These are phyloP conservation scores for Drosophila neonasuta DNA, from an alignment of 2,888 invertebrate genomes.

Conservation along the genomic window DNA sequence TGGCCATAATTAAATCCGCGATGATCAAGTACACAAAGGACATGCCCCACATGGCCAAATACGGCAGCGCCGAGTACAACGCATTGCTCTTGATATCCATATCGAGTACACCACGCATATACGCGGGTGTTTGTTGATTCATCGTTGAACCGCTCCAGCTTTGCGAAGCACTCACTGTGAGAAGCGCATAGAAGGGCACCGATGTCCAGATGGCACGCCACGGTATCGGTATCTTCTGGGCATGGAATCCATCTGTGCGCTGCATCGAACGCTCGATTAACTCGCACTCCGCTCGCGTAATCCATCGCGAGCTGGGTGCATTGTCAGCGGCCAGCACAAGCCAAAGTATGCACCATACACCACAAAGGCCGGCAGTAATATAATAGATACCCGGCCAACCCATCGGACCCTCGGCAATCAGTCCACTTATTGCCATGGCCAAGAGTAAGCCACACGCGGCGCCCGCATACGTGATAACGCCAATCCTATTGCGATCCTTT, in stretches of 20 bases:
- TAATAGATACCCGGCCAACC: conserved; percentile 88
- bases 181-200: conserved; percentile 84
- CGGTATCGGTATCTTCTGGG: conserved; percentile 83
- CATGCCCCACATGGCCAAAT: conserved; percentile 83
- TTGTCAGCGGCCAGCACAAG: conserved; percentile 84
- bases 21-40: conserved; percentile 82
- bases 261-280: conserved; percentile 73
- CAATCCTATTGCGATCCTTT: conserved; percentile 85
- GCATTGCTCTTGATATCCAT: conserved; percentile 85
- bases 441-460: conserved; percentile 86
- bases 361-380: conserved; percentile 83
- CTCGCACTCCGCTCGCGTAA: conserved; percentile 83
- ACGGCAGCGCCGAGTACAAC: conserved; percentile 83
- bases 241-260: conserved; percentile 55
- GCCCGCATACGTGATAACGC: conserved; percentile 84
- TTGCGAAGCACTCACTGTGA: conserved; percentile 84
- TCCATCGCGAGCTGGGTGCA: conserved; percentile 84
- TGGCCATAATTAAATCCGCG: conserved; percentile 75
- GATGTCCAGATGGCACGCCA: conserved; percentile 86
- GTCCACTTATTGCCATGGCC: conserved; percentile 85
- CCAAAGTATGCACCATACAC: conserved; percentile 84
- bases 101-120: conserved; percentile 85
- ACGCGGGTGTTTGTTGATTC: conserved; percentile 87
- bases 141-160: conserved; percentile 88
- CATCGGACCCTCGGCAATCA: conserved; percentile 83